Evolutionary conservation across 1,140 invertebrate genomes (phyloP).

Genomic region (Trichonephila clavipes): DNA sequence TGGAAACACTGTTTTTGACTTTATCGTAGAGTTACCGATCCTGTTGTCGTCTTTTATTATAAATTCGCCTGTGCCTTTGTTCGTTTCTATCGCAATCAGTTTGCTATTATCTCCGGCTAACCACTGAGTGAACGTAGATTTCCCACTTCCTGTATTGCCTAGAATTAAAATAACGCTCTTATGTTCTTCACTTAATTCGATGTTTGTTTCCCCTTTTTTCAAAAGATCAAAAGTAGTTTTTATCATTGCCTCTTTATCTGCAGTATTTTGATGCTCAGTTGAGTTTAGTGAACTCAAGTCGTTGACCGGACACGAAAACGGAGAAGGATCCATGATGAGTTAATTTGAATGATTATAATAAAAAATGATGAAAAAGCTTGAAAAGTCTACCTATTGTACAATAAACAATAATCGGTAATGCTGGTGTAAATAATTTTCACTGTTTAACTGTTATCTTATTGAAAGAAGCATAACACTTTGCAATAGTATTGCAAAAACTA

Average conservation of each 20-base stretch:
- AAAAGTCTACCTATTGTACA: too few relatives aligned
- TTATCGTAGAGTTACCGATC: neutral
- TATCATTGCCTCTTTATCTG: neutral
- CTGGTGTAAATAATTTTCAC: too few relatives aligned
- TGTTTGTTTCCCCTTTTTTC: neutral
- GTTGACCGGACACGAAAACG: neutral
- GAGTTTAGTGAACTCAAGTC: neutral
- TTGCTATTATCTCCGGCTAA: neutral
- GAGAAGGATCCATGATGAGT: neutral
- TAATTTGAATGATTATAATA: too few relatives aligned
- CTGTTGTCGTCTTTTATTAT: neutral
- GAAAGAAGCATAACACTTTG: too few relatives aligned
- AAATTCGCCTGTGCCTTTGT: neutral
- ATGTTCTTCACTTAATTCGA: neutral
- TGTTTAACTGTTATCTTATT: too few relatives aligned
- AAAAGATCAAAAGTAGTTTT: constrained; percentile 12
- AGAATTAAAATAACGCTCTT: neutral
- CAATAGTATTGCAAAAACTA: too few relatives aligned
- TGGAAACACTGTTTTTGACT: constrained; percentile 31
- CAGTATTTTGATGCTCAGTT: neutral
- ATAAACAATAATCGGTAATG: too few relatives aligned
- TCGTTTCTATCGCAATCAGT: constrained; percentile 1
- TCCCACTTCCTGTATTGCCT: constrained; percentile 14
- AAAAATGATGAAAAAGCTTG: too few relatives aligned
- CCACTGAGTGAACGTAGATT: constrained; percentile 34